phyloP scores from a whole-genome alignment of 2,113 vertebrate genomes.

The Ia io region DNA sequence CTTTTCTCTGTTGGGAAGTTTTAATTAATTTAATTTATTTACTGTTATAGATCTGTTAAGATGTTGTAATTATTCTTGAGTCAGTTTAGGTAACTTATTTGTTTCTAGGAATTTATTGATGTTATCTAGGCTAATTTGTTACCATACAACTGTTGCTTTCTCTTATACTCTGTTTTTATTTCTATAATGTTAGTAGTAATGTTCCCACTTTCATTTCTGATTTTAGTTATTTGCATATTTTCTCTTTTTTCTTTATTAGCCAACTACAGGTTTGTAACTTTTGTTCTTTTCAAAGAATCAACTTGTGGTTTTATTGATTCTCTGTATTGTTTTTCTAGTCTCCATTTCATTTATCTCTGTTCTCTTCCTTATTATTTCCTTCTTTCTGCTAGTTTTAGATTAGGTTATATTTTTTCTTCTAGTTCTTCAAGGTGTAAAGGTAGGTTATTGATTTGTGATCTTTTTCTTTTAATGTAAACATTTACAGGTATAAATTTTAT shows the following conservation, averaged over 20 bases:
- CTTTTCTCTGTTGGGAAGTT: constrained; percentile 3
- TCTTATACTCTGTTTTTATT: background rate
- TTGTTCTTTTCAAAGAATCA: constrained; percentile 24
- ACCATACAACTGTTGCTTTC: background rate
- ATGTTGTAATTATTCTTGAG: constrained; percentile 19
- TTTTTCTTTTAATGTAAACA: background rate
- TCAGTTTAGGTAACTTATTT: constrained; percentile 26
- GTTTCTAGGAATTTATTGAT: background rate
- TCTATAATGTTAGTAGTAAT: background rate
- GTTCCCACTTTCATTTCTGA: background rate
- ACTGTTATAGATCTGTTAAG: background rate
- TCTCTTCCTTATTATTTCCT: constrained; percentile 3
- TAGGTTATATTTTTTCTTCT: background rate
- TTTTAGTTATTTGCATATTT: constrained; percentile 21
- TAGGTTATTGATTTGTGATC: background rate
- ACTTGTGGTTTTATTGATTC: background rate
- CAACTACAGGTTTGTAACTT: background rate
- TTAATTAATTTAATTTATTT: constrained; percentile 33
- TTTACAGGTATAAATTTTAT: background rate
- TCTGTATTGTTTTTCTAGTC: background rate
- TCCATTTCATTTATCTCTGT: background rate
- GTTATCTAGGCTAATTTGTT: background rate
- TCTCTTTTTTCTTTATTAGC: background rate
- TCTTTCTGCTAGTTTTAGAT: background rate
- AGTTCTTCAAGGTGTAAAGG: background rate